Base-by-base conservation (phyloP, 2,113 vertebrate species). In the Neotragus pygmaeus region DNA sequence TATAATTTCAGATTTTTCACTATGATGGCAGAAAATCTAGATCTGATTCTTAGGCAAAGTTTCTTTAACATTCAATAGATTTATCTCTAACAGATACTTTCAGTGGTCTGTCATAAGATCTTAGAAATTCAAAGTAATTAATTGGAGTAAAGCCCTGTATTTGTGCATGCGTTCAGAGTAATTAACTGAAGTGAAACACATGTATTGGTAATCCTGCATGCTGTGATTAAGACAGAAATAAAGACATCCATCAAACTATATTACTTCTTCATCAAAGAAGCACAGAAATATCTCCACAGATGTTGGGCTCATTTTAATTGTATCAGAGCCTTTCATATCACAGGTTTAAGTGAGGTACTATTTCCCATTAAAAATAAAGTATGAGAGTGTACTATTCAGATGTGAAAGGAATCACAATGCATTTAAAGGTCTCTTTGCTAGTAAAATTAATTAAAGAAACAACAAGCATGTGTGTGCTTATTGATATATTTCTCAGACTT, bases 161-260 rank as follows among this genome's bases (percentile, higher is more conserved):
- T 90, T 97, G 73, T 94, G 90, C 93, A 66, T 28, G 47, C 55
- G 13, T 98, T 96, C 60, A 28, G 64, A 78, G 97, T 73, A 95
- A 98, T 98, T 95, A 98, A 92, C 75, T 95, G 64, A 97, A 97
- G 91, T 49, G 85, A 97, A 98, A 94, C 94, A 94, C 89, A 0
- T 93, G 95, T 94, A 96, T 88, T 97, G 96, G 97, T 91, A 97
- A 88, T 97, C 94, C 97, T 64, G 45, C 83, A 91, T 0, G 0
- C 89, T 91, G 51, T 91, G 93, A 92, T 95, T 98, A 95, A 98
- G 94, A 87, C 0, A 96, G 93, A 98, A 98, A 98, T 93, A 43
- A 98, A 98, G 97, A 95, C 95, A 96, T 98, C 77, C 0, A 3
- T 98, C 97, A 98, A 86, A 98, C 85, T 87, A 82, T 97, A 97